Percentiles rank a stretch among this genome's conserved stretches.
Conservation (phyloP, 2,113 vertebrate genomes). For the Notothenia coriiceps region DNA sequence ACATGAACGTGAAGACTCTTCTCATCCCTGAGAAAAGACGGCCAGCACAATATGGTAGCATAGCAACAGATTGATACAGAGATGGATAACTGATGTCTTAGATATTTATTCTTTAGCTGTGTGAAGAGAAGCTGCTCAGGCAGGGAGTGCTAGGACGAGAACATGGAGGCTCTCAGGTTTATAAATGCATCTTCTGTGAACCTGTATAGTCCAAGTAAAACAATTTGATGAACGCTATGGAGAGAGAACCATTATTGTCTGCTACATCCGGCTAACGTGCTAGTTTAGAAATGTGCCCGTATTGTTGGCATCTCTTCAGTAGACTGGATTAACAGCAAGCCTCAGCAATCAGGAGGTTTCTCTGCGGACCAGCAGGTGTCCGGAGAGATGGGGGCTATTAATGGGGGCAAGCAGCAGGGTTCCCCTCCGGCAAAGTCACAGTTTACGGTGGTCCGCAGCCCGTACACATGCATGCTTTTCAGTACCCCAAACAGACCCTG, state of each 20-base stretch:
- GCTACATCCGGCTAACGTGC: constrained; percentile 3
- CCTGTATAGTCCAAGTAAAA: neutral
- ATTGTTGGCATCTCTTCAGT: neutral
- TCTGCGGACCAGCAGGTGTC: constrained; percentile 43
- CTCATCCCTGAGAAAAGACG: constrained; percentile 14
- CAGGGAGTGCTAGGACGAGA: neutral
- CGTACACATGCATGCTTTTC: constrained; percentile 13
- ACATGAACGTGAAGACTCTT: constrained; percentile 23
- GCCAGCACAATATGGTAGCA: constrained; percentile 29
- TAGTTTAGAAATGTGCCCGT: neutral
- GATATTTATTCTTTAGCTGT: neutral
- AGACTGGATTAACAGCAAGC: constrained; percentile 12
- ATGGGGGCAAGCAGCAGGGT: constrained; percentile 38
- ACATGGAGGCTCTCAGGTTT: neutral
- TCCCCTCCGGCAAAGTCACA: constrained; percentile 50
- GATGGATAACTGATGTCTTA: constrained; percentile 10
- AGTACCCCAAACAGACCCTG: constrained; percentile 19
- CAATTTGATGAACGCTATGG: neutral
- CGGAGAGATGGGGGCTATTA: constrained; percentile 30
- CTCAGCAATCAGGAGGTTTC: constrained; percentile 33
- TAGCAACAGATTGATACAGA: constrained; percentile 55
- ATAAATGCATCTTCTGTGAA: neutral
- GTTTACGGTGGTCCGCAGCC: constrained; percentile 3
- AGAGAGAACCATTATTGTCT: constrained; percentile 8
- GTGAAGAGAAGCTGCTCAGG: neutral